Percentiles rank a stretch among this genome's conserved stretches.
These are phyloP conservation scores for Metacarcinus magister DNA, from an alignment of 2,888 invertebrate genomes.

Conservation along the genomic window DNA sequence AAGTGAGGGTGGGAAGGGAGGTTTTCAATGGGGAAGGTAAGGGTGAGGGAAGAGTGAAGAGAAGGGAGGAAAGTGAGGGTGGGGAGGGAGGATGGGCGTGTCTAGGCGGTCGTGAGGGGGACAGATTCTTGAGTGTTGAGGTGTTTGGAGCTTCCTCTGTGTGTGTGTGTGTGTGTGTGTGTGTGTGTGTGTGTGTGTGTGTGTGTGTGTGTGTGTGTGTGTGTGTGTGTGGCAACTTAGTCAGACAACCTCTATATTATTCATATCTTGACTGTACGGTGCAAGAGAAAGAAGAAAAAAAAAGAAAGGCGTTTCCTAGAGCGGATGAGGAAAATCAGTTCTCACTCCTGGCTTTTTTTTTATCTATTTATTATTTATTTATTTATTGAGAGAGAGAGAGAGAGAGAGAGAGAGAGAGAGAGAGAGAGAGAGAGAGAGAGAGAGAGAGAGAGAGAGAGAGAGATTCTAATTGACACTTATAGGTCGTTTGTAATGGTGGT, in stretches of 20 bases:
- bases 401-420: slow-evolving; percentile 28
- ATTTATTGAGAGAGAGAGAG: neutral
- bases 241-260: neutral
- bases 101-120: neutral
- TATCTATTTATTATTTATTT: neutral
- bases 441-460: too few relatives aligned
- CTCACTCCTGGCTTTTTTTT: neutral
- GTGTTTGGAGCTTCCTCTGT: slow-evolving; percentile 30
- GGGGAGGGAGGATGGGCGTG: neutral
- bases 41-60: neutral
- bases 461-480: neutral
- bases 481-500: slow-evolving; percentile 38
- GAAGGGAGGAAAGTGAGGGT: neutral
- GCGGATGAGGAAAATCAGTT: neutral
- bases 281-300: neutral
- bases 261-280: neutral
- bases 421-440: slow-evolving; percentile 11
- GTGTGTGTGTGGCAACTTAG: neutral
- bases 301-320: neutral
- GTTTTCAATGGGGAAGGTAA: neutral
- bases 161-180: slow-evolving; percentile 16
- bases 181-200: neutral
- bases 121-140: slow-evolving; percentile 32
- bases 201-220: neutral
- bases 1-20: neutral